Evolutionary conservation across 2,888 invertebrate species (phyloP), one percentile per base, ranked within the genome.

Genomic region (Microplitis manilae): DNA sequence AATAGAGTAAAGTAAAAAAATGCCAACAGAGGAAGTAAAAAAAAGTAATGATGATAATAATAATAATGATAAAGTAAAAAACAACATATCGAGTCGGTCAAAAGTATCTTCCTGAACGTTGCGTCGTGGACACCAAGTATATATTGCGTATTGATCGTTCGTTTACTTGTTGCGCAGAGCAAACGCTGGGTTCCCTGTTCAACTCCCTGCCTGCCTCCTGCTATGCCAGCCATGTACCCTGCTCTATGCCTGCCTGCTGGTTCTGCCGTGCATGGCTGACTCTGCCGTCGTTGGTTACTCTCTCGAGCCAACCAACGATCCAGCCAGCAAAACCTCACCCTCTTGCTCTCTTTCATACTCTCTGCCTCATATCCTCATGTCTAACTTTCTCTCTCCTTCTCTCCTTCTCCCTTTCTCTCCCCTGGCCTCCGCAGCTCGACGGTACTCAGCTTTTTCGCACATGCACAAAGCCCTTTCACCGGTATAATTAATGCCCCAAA

Each of bases 131-230:
- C 83, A 83, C 84, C 84, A 83, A 81, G 84, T 84, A 82, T 77
- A 72, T 81, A 83, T 85, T 83, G 83, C 83, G 85, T 87, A 86
- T 89, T 88, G 88, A 89, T 89, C 88, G 88, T 82, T 84, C 83
- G 80, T 85, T 85, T 88, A 89, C 89, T 89, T 89, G 89, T 89
- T 89, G 89, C 89, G 87, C 87, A 86, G 86, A 84, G 84, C 85
- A 82, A 84, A 85, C 84, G 80, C 81, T 81, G 62, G 60, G 13
- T 70, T 70, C 13, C 60, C 8, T 59, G 59, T 50, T 50, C 13
- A 50, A 7, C 70, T 60, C 30, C 79, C 73, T 30, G 30, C 71
- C 62, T 70, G 65, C 50, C 50, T 50, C 50, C 50, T 50, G 50
- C 9, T 50, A 50, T 50, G 50, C 50, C 30, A 30, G 30, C 30